phyloP scores from a whole-genome alignment of 1,140 invertebrate genomes.

The Trichonephila clavipes region DNA sequence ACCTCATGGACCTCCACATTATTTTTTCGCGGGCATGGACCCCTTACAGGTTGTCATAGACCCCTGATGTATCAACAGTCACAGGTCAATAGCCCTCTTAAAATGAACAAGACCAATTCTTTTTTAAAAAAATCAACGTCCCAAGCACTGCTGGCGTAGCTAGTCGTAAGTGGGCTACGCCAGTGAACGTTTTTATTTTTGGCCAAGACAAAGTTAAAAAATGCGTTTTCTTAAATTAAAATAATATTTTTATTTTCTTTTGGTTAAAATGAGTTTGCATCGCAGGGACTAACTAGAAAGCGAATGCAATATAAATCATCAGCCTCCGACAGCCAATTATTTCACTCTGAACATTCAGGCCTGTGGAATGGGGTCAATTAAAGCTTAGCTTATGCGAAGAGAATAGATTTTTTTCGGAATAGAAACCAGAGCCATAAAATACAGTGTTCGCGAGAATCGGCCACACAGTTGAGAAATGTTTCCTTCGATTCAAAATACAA shows the following conservation, averaged over 20 bases:
- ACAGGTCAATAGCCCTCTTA: no score
- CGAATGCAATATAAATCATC: neutral
- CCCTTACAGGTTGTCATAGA: no score
- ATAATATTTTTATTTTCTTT: no score
- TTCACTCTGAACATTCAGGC: neutral
- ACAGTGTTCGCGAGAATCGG: neutral
- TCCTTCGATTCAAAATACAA: neutral
- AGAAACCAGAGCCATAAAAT: neutral
- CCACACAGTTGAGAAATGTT: neutral
- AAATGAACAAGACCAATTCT: neutral
- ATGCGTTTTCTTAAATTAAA: no score
- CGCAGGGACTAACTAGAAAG: neutral
- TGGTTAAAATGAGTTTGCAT: no score
- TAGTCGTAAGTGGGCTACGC: no score
- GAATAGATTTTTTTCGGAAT: no score
- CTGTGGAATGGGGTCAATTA: conserved; percentile 15
- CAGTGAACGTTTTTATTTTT: no score
- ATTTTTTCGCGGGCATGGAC: no score
- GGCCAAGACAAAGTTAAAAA: no score
- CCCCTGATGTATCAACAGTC: no score
- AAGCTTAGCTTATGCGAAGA: neutral
- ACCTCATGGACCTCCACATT: no score
- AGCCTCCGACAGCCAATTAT: neutral
- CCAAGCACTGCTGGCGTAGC: neutral
- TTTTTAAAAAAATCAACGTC: neutral